Base-by-base conservation (phyloP, 2,113 vertebrate genomes). In the Chamaea fasciata region DNA sequence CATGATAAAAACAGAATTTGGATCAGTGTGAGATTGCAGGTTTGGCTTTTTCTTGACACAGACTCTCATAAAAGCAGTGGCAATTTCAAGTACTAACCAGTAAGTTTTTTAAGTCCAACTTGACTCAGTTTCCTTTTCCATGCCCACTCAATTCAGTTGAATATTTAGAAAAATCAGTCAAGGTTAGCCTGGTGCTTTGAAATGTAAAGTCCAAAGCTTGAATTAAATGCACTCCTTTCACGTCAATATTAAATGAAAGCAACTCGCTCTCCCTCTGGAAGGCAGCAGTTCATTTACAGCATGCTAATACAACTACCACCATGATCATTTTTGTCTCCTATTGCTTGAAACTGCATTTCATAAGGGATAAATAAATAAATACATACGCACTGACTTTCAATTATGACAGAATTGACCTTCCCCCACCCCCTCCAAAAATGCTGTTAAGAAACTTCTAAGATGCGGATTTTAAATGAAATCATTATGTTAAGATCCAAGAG, bases 401-500 rank as follows among this genome's bases (percentile, higher is more conserved):
- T 85, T 87, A 83, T 10, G 17, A 64, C 35, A 80, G 9, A 92
- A 80, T 3, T 77, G 39, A 77, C n/a, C 57, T 85, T 19, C 33
- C 41, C 7, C 11, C 15, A 52, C 30, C 15, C 2, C 49, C 16
- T 6, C 26, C 20, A 70, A 73, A 78, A 82, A 82, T 15, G n/a
- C 23, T 17, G 21, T 62, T 68, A 75, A 89, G 49, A 59, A 91
- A 74, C 39, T 65, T 70, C 60, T 37, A 77, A 95, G 86, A 76
- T 63, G 39, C 52, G 91, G 27, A 16, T 42, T 84, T 93, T 85
- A 88, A 90, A 84, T 41, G 30, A 87, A 96, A 96, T 80, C 68
- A 80, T 83, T 74, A 83, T 11, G 15, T 64, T 85, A 96, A 91
- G 41, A 92, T 57, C 23, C 86, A 81, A 78, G 44, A 65, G 83